phyloP scores from a whole-genome alignment of 2,113 vertebrate species.

The Thunnus maccoyii region DNA sequence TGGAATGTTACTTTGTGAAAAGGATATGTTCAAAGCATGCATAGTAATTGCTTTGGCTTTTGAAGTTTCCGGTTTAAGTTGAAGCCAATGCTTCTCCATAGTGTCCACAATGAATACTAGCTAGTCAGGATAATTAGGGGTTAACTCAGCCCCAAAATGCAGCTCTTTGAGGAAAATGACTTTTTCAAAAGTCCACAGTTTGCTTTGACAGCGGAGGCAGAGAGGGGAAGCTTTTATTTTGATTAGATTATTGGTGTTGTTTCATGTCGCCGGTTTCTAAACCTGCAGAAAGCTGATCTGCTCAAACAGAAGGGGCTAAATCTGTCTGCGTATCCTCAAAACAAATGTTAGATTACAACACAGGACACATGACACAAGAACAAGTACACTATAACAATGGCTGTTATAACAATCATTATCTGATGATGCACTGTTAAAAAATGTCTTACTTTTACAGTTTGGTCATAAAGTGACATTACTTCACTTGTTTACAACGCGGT shows the following conservation, averaged over 20 bases:
- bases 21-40: slow-evolving; percentile 78
- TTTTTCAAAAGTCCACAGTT: slow-evolving; percentile 66
- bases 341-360: slow-evolving; percentile 63
- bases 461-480: not conserved
- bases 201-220: slow-evolving; percentile 70
- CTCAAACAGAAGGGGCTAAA: slow-evolving; percentile 45
- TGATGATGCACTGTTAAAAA: not conserved
- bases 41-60: slow-evolving; percentile 77
- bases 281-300: slow-evolving; percentile 48
- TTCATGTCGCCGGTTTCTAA: slow-evolving; percentile 65
- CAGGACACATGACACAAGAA: slow-evolving; percentile 35
- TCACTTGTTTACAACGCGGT: not conserved
- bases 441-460: not conserved
- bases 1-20: slow-evolving; percentile 75
- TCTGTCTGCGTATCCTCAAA: slow-evolving; percentile 41
- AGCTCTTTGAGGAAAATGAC: slow-evolving; percentile 57
- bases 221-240: slow-evolving; percentile 71
- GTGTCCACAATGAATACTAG: slow-evolving; percentile 63
- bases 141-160: slow-evolving; percentile 65
- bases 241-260: slow-evolving; percentile 77
- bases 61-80: slow-evolving; percentile 70
- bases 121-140: slow-evolving; percentile 59
- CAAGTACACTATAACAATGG: not conserved
- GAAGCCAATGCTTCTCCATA: slow-evolving; percentile 55
- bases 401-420: not conserved